Percentiles rank a stretch among this genome's conserved stretches.
Evolutionary conservation across 2,888 invertebrate species (phyloP).

Genomic region (Campaea margaritaria): DNA sequence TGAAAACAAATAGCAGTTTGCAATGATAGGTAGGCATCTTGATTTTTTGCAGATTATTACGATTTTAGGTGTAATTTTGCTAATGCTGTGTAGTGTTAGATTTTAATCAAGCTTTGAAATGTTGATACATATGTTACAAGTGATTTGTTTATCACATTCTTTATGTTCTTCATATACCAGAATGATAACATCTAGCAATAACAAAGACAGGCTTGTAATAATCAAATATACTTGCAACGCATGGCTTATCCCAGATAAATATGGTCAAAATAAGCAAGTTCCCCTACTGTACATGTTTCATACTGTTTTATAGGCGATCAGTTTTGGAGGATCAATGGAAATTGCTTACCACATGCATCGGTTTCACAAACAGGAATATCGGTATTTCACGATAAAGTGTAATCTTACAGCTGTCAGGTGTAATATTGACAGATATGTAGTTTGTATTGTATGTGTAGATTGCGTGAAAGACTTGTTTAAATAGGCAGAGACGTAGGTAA

Average conservation of each 20-base stretch:
- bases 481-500: background rate
- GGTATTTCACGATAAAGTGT: conserved; percentile 64
- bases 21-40: too few species aligned
- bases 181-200: too few species aligned
- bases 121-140: too few species aligned
- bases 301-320: conserved; percentile 68
- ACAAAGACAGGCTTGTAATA: too few species aligned
- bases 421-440: conserved; percentile 45
- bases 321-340: conserved; percentile 76
- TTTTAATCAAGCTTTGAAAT: too few species aligned
- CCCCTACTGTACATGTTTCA: conserved; percentile 7
- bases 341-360: conserved; percentile 70
- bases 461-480: conserved; percentile 15
- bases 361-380: conserved; percentile 64
- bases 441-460: conserved; percentile 25
- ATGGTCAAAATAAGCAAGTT: background rate
- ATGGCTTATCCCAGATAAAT: background rate
- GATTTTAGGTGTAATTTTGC: too few species aligned
- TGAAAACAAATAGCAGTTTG: too few species aligned
- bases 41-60: too few species aligned
- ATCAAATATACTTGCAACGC: background rate
- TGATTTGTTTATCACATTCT: too few species aligned
- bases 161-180: too few species aligned
- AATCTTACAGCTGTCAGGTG: conserved; percentile 49
- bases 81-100: too few species aligned